Evolutionary conservation across 1,140 invertebrate species (phyloP).

Genomic region (Agraylea sexmaculata): DNA sequence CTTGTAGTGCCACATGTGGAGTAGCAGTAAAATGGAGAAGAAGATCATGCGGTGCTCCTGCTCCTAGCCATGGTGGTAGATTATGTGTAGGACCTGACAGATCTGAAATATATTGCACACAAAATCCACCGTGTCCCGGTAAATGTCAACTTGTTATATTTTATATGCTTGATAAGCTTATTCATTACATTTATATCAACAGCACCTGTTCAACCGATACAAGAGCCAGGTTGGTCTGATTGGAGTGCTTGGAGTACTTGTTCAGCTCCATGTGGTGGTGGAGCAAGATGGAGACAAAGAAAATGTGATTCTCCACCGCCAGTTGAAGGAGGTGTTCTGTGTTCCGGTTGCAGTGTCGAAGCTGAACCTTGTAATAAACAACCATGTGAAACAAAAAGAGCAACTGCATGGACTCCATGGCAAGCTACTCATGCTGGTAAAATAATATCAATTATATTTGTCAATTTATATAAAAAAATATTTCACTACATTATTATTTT

Average conservation of each 20-base stretch:
- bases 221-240: constrained; percentile 60
- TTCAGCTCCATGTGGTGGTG: constrained; percentile 39
- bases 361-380: constrained; percentile 56
- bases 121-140: constrained; percentile 68
- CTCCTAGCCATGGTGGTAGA: constrained; percentile 66
- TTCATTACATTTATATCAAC: not conserved
- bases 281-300: constrained; percentile 23
- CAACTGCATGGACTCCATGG: constrained; percentile 69
- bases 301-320: constrained; percentile 28
- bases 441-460: not conserved
- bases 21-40: constrained; percentile 67
- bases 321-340: constrained; percentile 27
- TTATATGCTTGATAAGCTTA: not conserved
- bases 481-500: constrained; percentile 5
- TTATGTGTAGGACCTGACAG: constrained; percentile 70
- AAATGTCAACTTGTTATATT: not conserved
- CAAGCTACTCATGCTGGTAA: constrained; percentile 7
- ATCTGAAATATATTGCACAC: constrained; percentile 62
- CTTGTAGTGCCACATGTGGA: constrained; percentile 57
- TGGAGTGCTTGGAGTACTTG: constrained; percentile 63
- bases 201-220: constrained; percentile 42
- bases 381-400: constrained; percentile 51
- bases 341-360: constrained; percentile 52
- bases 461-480: constrained; percentile 2
- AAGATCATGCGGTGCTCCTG: constrained; percentile 69